Base-by-base conservation (phyloP, 2,797 vertebrate species). In the Phataginus tetradactyla region DNA sequence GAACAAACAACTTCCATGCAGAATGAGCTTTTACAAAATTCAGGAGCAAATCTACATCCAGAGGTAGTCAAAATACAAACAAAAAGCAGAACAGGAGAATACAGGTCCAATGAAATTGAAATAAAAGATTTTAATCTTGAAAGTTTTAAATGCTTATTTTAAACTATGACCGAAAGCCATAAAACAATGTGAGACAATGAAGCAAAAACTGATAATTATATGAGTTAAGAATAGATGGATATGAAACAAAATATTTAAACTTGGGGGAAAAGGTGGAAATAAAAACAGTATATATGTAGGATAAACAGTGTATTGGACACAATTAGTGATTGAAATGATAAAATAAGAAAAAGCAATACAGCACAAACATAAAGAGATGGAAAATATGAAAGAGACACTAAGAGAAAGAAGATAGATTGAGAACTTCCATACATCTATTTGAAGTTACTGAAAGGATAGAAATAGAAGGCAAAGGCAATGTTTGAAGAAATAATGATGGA, bases 191-290 rank as follows among this genome's bases (percentile, higher is more conserved):
- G 39, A 81, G 39, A 53, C 61, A 77, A 80, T 71, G 59, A 94
- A 93, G 55, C 29, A 78, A 89, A 91, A 92, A 20, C 37, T 86
- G 53, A 51, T 93, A 86, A 83, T 94, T 93, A 71, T 93, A 71
- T 15, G 14, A 89, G 20, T 95, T 84, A 63, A 95, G 32, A 66
- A 87, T 37, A 95, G 11, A 2, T 55, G 14, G 27, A 7, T 85
- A 75, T 68, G 59, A 91, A 87, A 63, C 81, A 64, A 95, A 88
- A 78, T 80, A 68, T 71, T 71, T 92, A 63, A 78, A 64, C 20
- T 89, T 85, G 13, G 39, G n/a, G 27, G 12, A 51, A 63, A 9
- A 55, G 77, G 25, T 68, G 45, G 9, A 85, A 89, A 37, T 85
- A 78, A 84, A 63, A 79, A 49, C 5, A 91, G 25, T 63, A 34